Conservation (phyloP, 2,888 invertebrate genomes). For the Desoria tigrina region DNA sequence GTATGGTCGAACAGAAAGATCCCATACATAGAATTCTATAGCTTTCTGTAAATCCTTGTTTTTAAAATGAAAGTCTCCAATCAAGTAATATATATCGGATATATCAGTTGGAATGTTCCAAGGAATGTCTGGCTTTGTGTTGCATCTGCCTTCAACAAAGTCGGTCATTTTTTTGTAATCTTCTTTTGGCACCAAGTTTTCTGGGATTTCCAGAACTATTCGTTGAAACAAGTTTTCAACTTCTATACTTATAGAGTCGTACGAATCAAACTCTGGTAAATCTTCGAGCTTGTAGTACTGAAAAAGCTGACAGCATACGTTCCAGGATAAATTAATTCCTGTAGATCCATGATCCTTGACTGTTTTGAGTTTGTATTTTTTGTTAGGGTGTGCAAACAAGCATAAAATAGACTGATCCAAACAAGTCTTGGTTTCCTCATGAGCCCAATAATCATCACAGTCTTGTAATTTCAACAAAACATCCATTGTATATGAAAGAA, state of each 20-base stretch:
- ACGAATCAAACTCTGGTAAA: conserved; percentile 75
- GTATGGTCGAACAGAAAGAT: conserved; percentile 74
- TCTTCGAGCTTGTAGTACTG: conserved; percentile 77
- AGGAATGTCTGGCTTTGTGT: conserved; percentile 11
- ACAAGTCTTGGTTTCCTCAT: conserved; percentile 72
- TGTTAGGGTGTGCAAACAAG: conserved; percentile 78
- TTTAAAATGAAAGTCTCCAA: conserved; percentile 91
- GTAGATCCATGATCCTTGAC: conserved; percentile 45
- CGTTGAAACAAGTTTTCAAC: conserved; percentile 73
- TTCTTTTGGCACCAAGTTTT: conserved; percentile 66
- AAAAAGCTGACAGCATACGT: conserved; percentile 59
- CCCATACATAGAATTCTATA: conserved; percentile 77
- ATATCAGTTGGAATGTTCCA: conserved; percentile 54
- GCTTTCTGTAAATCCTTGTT: conserved; percentile 74
- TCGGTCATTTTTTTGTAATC: conserved; percentile 29
- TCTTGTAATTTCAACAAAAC: conserved; percentile 63
- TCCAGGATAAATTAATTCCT: conserved; percentile 55
- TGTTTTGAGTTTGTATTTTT: conserved; percentile 62
- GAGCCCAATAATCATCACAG: conserved; percentile 62
- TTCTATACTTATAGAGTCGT: conserved; percentile 76
- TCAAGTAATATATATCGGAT: conserved; percentile 79
- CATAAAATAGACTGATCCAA: conserved; percentile 86
- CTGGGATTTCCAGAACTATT: conserved; percentile 69
- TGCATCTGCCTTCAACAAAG: conserved; percentile 20
- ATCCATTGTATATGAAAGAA: conserved; percentile 76